Conservation (phyloP, 1,140 invertebrate species). For the Atopsyche davidsoni region DNA sequence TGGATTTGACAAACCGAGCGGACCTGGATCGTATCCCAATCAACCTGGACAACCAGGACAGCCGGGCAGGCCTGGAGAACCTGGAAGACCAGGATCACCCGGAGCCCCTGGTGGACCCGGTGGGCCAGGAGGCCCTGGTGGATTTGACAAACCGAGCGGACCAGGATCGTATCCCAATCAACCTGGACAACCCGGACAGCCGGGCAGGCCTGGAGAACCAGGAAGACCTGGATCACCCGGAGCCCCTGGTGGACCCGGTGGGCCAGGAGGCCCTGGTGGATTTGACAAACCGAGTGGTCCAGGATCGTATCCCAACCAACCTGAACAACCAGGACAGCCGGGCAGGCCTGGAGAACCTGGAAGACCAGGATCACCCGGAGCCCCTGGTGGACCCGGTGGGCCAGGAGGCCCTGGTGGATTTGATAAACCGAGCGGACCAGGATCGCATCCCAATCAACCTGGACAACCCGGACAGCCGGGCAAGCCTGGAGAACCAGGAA, state of each 20-base stretch:
- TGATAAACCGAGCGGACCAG: not conserved
- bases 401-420: conserved; percentile 1
- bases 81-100: conserved; percentile 1
- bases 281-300: too few species aligned
- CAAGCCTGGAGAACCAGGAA: conserved; percentile 19
- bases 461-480: conserved; percentile 24
- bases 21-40: not conserved
- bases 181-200: too few species aligned
- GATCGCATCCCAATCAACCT: conserved; percentile 1
- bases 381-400: conserved; percentile 12
- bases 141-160: conserved; percentile 12
- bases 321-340: conserved; percentile 1
- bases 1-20: conserved; percentile 16
- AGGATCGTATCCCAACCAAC: too few species aligned
- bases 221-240: conserved; percentile 29
- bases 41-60: not conserved
- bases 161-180: conserved; percentile 25
- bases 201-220: conserved; percentile 30
- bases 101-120: conserved; percentile 17
- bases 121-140: conserved; percentile 26
- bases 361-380: conserved; percentile 9
- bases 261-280: conserved; percentile 29
- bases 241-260: conserved; percentile 30
- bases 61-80: conserved; percentile 5
- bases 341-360: conserved; percentile 16